Conservation (phyloP, 2,113 vertebrate genomes). For the Perca fluviatilis region DNA sequence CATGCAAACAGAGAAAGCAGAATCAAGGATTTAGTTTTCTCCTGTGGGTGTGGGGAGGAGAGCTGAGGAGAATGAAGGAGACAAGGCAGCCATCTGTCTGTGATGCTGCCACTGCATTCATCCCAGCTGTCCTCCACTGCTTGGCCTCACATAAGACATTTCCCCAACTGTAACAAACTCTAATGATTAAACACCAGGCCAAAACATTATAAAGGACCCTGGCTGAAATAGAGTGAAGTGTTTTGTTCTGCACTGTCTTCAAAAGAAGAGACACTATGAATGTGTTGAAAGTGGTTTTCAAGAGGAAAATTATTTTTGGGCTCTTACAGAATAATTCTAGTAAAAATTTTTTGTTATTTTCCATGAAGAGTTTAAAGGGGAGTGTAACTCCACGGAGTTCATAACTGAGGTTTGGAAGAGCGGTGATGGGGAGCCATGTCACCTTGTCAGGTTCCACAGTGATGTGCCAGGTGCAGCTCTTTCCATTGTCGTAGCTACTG, state of each 20-base stretch:
- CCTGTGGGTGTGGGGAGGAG: constrained; percentile 45
- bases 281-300: not conserved
- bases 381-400: not conserved
- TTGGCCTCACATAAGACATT: constrained; percentile 66
- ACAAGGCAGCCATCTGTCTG: constrained; percentile 74
- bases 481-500: constrained; percentile 78
- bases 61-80: constrained; percentile 63
- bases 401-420: not conserved
- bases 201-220: not conserved
- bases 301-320: not conserved
- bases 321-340: not conserved
- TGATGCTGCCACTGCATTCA: constrained; percentile 38
- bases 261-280: not conserved
- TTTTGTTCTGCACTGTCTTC: constrained; percentile 6
- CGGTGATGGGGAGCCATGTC: constrained; percentile 22
- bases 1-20: constrained; percentile 29
- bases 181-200: constrained; percentile 26
- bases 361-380: not conserved
- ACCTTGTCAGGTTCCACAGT: constrained; percentile 84
- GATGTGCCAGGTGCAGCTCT: constrained; percentile 84
- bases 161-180: constrained; percentile 45
- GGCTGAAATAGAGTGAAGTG: constrained; percentile 14
- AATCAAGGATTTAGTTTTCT: constrained; percentile 56
- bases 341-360: not conserved
- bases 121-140: constrained; percentile 66